Conservation (phyloP, 2,113 vertebrate genomes). For the Psilopsiagon aurifrons region DNA sequence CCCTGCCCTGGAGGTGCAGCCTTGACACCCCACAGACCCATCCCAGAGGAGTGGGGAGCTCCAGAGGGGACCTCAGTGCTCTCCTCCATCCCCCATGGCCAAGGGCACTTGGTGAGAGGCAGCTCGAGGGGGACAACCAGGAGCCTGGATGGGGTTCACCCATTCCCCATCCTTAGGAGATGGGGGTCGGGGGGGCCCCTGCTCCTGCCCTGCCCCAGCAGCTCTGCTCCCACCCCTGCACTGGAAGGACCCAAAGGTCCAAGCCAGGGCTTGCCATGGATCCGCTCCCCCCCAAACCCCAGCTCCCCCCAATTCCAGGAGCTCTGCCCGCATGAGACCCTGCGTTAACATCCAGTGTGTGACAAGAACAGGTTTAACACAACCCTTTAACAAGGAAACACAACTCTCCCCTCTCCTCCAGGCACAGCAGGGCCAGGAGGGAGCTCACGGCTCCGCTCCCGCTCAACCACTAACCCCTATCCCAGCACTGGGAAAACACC, state of each 20-base stretch:
- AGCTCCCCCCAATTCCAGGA: accelerated
- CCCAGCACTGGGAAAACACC: background rate
- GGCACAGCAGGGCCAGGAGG: background rate
- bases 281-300: accelerated
- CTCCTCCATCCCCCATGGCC: background rate
- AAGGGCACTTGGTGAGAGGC: background rate
- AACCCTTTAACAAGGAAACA: background rate
- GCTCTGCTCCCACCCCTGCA: background rate
- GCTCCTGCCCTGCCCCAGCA: background rate
- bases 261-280: background rate
- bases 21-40: background rate
- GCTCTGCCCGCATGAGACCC: background rate
- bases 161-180: background rate
- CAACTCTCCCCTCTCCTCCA: background rate
- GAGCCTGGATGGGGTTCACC: background rate
- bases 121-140: background rate
- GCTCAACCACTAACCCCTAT: background rate
- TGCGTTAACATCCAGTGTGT: accelerated
- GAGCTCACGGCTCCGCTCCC: background rate
- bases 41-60: background rate
- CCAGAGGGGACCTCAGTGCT: background rate
- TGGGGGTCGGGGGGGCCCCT: background rate
- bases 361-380: background rate
- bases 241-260: background rate
- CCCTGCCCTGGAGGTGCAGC: background rate